These are phyloP conservation scores for Eustalomyia histrio DNA, from an alignment of 2,888 invertebrate genomes.

Conservation along the genomic window DNA sequence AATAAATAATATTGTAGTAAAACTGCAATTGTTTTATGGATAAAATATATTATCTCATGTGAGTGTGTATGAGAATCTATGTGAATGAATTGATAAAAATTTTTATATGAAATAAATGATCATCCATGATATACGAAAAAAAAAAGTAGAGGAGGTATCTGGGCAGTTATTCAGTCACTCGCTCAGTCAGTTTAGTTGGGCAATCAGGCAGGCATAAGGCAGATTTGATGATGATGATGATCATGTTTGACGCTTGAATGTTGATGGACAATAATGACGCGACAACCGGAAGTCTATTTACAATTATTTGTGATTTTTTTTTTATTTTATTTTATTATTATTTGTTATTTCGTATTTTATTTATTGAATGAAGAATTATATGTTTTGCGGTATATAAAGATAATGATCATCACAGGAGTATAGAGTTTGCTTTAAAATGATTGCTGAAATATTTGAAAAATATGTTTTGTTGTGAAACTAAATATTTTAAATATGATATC, in stretches of 20 bases:
- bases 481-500: constrained; percentile 50
- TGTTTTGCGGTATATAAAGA: constrained; percentile 39
- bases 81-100: constrained; percentile 52
- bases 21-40: constrained; percentile 61
- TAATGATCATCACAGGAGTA: constrained; percentile 2
- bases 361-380: constrained; percentile 47
- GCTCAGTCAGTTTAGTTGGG: constrained; percentile 12
- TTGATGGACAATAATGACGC: constrained; percentile 77
- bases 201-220: constrained; percentile 37
- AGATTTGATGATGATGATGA: constrained; percentile 12
- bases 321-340: constrained; percentile 40
- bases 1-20: constrained; percentile 41
- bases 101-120: constrained; percentile 30
- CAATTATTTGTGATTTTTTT: constrained; percentile 62
- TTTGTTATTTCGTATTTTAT: constrained; percentile 46
- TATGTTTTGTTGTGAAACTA: not conserved
- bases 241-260: constrained; percentile 46
- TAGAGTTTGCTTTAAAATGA: not conserved
- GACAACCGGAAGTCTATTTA: constrained; percentile 76
- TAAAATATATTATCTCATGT: constrained; percentile 47
- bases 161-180: constrained; percentile 56
- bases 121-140: constrained; percentile 19
- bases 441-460: not conserved
- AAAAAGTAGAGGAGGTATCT: constrained; percentile 42
- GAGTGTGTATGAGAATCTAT: not conserved